Evolutionary conservation across 2,888 invertebrate species (phyloP).

Genomic region (Diachrysia chrysitis): DNA sequence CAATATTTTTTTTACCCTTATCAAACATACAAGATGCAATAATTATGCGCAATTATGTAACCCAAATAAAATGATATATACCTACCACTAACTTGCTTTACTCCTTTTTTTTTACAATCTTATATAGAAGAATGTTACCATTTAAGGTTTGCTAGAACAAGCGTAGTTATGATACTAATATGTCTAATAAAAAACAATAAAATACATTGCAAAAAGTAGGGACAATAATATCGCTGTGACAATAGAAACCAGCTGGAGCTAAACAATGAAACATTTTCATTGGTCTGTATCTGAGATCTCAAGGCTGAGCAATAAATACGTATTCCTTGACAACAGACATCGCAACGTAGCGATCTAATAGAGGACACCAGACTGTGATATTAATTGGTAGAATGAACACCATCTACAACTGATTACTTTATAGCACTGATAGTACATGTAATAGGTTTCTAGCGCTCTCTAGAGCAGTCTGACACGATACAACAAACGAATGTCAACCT

Average conservation of each 20-base stretch:
- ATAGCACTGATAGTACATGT: conserved; percentile 25
- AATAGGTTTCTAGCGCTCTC: conserved; percentile 3
- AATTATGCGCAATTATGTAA: conserved; percentile 34
- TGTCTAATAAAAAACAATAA: background rate
- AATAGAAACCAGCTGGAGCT: conserved; percentile 20
- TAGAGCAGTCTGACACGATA: conserved; percentile 9
- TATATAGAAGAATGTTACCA: conserved; percentile 14
- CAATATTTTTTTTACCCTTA: conserved; percentile 33
- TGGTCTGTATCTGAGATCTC: conserved; percentile 21
- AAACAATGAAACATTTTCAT: conserved; percentile 34
- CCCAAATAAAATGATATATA: background rate
- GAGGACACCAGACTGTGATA: conserved; percentile 39
- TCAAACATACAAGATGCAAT: conserved; percentile 8
- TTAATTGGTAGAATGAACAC: conserved; percentile 34
- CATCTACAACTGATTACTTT: conserved; percentile 37
- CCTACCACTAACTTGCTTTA: too few species aligned
- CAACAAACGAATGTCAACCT: background rate
- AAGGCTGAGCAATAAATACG: conserved; percentile 22
- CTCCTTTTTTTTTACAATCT: conserved; percentile 14
- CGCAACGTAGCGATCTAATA: conserved; percentile 24
- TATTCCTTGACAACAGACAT: conserved; percentile 27
- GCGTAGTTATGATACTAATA: background rate
- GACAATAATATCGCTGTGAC: conserved; percentile 12
- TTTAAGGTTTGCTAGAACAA: background rate
- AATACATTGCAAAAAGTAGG: conserved; percentile 5